Conservation (phyloP, 2,113 vertebrate genomes). For the Passer montanus region DNA sequence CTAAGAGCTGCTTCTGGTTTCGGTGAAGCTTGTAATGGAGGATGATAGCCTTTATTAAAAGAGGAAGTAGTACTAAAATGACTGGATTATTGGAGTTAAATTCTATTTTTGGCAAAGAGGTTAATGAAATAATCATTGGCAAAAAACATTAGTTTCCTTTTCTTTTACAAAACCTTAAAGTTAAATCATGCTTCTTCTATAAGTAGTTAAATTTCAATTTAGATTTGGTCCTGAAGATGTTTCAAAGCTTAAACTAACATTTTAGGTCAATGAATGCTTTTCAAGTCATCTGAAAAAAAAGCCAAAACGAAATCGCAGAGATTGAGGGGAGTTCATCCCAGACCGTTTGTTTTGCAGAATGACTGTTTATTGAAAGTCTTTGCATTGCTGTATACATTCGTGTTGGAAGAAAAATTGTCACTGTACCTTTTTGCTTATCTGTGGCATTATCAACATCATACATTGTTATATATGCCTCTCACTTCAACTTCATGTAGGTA, state of each 20-base stretch:
- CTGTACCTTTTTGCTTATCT: neutral
- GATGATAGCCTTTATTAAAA: neutral
- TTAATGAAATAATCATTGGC: constrained; percentile 9
- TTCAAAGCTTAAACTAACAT: neutral
- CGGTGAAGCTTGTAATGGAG: neutral
- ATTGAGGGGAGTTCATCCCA: neutral
- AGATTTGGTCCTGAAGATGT: neutral
- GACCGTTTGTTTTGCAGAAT: neutral
- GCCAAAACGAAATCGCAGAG: neutral
- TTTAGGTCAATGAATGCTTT: neutral
- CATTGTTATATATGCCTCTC: neutral
- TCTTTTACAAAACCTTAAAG: neutral
- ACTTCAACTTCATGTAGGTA: neutral
- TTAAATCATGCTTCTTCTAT: neutral
- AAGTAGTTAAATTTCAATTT: neutral
- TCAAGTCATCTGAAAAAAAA: neutral
- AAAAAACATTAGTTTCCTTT: neutral
- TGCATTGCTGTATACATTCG: rapidly evolving
- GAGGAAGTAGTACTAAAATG: constrained; percentile 10
- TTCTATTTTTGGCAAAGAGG: neutral
- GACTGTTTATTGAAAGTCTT: neutral
- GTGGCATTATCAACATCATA: neutral
- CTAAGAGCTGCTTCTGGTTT: neutral
- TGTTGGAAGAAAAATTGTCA: neutral
- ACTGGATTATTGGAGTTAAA: constrained; percentile 15